These are phyloP conservation scores for Caranx ignobilis DNA, from an alignment of 2,113 vertebrate species.

Conservation along the genomic window DNA sequence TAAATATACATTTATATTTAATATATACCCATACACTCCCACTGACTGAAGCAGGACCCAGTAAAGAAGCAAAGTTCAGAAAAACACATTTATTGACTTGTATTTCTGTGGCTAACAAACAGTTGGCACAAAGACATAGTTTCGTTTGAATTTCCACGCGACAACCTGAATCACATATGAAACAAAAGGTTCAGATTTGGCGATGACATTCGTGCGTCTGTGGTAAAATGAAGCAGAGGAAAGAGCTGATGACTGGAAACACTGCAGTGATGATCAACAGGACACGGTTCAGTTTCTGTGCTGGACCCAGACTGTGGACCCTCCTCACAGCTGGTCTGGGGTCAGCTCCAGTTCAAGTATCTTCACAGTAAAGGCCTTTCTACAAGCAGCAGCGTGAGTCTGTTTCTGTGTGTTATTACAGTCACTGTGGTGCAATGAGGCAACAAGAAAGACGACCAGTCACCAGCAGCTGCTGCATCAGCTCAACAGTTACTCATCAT, in stretches of 20 bases:
- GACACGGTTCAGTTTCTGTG: neutral
- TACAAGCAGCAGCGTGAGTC: neutral
- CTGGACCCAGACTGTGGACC: neutral
- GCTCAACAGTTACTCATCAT: neutral
- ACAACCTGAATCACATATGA: constrained; percentile 34
- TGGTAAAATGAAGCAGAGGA: neutral
- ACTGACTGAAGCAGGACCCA: no score
- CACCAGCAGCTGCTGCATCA: neutral
- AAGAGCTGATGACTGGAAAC: neutral
- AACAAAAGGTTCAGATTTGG: neutral
- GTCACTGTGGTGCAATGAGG: neutral
- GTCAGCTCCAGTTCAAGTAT: constrained; percentile 17
- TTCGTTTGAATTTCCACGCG: constrained; percentile 44
- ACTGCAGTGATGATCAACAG: no score
- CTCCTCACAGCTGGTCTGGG: neutral
- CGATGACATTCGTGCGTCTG: neutral
- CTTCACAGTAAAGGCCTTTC: neutral
- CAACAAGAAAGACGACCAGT: neutral
- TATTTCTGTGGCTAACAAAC: constrained; percentile 41
- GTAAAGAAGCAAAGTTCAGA: constrained; percentile 34
- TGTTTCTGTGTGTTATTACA: neutral
- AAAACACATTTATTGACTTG: constrained; percentile 65
- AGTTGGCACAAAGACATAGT: constrained; percentile 55
- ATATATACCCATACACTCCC: no score
- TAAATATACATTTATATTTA: no score